Conservation (phyloP, 2,113 vertebrate genomes). For the Lophochroa leadbeateri region DNA sequence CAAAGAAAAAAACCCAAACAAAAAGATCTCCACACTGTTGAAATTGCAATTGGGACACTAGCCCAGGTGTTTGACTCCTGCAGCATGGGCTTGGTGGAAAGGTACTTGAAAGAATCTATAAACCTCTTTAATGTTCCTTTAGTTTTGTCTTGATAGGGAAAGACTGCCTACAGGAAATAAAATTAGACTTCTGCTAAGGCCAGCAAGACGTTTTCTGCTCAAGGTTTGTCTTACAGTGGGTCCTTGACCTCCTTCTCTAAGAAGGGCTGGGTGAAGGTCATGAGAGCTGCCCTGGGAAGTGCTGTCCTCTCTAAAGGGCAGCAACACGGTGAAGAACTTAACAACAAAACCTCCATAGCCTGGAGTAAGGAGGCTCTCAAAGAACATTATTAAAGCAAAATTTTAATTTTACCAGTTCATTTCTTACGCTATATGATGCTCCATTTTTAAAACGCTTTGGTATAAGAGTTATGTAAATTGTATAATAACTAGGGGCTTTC, state of each 20-base stretch:
- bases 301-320: not conserved
- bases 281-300: not conserved
- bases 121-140: not conserved
- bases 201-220: not conserved
- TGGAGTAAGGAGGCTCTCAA: not conserved
- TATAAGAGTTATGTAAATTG: not conserved
- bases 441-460: not conserved
- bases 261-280: not conserved
- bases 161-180: not conserved
- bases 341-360: not conserved
- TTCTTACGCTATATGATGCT: not conserved
- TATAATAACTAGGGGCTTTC: not conserved
- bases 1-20: not conserved
- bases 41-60: not conserved
- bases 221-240: not conserved
- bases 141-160: not conserved
- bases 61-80: not conserved
- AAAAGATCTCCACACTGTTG: accelerated
- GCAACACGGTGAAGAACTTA: not conserved
- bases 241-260: not conserved
- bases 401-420: not conserved
- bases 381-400: not conserved
- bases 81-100: not conserved
- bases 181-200: not conserved
- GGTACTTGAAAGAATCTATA: not conserved